Conservation (phyloP, 2,797 vertebrate species). For the Neosilurus hyrtlii region DNA sequence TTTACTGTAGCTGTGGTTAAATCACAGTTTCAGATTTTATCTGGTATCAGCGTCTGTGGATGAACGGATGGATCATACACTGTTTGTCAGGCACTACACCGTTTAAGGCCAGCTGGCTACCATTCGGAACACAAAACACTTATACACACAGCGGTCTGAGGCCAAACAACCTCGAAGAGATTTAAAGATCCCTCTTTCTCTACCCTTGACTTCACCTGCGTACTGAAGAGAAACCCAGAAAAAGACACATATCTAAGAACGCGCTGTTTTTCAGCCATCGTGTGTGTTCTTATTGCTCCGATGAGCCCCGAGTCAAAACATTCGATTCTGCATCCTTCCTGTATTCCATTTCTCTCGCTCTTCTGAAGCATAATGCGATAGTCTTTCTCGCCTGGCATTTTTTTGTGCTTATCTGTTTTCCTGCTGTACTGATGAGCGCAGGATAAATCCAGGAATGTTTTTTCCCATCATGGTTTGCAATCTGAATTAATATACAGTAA, state of each 20-base stretch:
- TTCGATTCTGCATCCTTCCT: constrained; percentile 23
- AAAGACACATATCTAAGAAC: constrained; percentile 8
- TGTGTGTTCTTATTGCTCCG: constrained; percentile 22
- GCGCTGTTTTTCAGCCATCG: constrained; percentile 10
- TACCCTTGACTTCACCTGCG: constrained; percentile 15
- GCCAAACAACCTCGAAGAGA: constrained; percentile 4
- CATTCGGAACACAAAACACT: constrained; percentile 38
- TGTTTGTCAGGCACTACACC: constrained; percentile 73
- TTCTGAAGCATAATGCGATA: constrained; percentile 8
- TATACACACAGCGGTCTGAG: constrained; percentile 19
- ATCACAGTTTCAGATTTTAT: constrained; percentile 44
- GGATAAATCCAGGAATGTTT: constrained; percentile 6
- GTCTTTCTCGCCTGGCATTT: constrained; percentile 38
- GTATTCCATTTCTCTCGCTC: constrained; percentile 12
- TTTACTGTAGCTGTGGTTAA: neutral
- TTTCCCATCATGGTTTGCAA: neutral
- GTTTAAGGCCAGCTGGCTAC: constrained; percentile 64
- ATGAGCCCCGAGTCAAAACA: constrained; percentile 16
- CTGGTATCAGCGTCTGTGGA: constrained; percentile 73
- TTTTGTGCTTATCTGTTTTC: constrained; percentile 47
- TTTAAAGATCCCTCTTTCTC: constrained; percentile 25
- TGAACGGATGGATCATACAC: constrained; percentile 66
- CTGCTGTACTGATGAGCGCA: neutral
- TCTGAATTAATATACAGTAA: neutral
- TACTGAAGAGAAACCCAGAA: constrained; percentile 21